Base-by-base conservation (phyloP, 1,140 invertebrate genomes). In the Mesaphorura yosii region DNA sequence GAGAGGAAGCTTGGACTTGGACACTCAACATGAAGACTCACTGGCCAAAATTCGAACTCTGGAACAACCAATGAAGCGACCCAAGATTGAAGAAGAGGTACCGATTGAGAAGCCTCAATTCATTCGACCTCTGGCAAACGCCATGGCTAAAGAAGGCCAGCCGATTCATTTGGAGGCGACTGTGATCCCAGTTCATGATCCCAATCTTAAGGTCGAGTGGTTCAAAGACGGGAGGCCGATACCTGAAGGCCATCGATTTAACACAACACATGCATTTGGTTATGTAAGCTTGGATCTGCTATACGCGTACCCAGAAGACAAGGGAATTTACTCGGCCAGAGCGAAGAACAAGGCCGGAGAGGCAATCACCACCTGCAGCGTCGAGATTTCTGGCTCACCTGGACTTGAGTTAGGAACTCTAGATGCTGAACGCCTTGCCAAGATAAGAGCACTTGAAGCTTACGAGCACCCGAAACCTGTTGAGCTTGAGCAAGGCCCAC, bases 91-190 rank as follows among this genome's bases (percentile, higher is more conserved):
- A 28, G 87, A 90, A 60, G 48, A 25, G 64, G 78, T 78, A 34
- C 82, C 82, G 64, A 84, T 87, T 52, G 83, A 89, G 65, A 85
- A 86, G 68, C 88, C 88, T 1, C 82, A 79, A 64, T 92, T 93
- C 65, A 87, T 84, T 0, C 84, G 86, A 14, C 88, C 91, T 23
- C 86, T 91, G 40, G 54, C 40, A 28, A 62, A 56, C 42, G 48
- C 52, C 15, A 73, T 94, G 22, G 73, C 89, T 3, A 74, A 79
- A 26, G 91, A 95, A 70, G 88, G 90, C n/a, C 78, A 84, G 58
- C 83, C 81, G 29, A 87, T 89, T 55, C 93, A 97, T 73, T 77
- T 98, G 65, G 92, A 98, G 71, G 92, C 87, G 64, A 90, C 86
- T 3, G 70, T 98, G 4, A 88, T 89, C 7, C 92, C 91, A 1